These are phyloP conservation scores for Poecilia velifera DNA, from an alignment of 2,797 vertebrate species.

Conservation along the genomic window DNA sequence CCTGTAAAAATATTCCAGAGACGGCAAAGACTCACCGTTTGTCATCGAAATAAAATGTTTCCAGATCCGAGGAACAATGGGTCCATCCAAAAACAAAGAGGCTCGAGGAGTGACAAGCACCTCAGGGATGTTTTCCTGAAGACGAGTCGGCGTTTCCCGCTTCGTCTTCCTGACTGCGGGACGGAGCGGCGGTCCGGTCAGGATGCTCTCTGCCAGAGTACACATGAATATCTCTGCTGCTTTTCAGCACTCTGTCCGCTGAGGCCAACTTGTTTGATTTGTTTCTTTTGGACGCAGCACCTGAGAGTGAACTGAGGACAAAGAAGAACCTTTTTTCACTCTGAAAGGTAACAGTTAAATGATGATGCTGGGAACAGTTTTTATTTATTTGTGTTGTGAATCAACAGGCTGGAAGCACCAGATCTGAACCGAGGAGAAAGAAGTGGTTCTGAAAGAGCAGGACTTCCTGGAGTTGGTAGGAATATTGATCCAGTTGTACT, in stretches of 20 bases:
- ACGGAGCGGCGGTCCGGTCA: conserved; percentile 74
- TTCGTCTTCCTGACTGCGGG: conserved; percentile 56
- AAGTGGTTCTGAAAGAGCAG: conserved; percentile 34
- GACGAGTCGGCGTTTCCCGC: conserved; percentile 49
- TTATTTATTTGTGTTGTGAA: conserved; percentile 70
- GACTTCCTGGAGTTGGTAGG: conserved; percentile 47
- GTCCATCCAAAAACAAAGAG: conserved; percentile 45
- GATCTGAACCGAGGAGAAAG: conserved; percentile 55
- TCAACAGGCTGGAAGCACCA: conserved; percentile 69
- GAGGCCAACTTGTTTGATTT: conserved; percentile 78
- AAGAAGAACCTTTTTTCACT: conserved; percentile 75
- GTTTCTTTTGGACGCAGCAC: conserved; percentile 79
- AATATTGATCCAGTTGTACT: too few relatives aligned
- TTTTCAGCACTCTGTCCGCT: conserved; percentile 54
- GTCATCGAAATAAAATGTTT: conserved; percentile 52
- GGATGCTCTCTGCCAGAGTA: conserved; percentile 71
- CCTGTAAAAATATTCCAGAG: conserved; percentile 60
- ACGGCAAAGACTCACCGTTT: conserved; percentile 34
- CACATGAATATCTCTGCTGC: conserved; percentile 56
- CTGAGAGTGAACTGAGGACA: conserved; percentile 76
- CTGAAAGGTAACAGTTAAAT: conserved; percentile 74
- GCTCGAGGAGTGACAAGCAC: conserved; percentile 58
- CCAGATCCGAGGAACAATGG: conserved; percentile 61
- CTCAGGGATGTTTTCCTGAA: conserved; percentile 49
- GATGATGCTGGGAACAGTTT: conserved; percentile 80